Percentiles rank a stretch among this genome's conserved stretches.
Evolutionary conservation across 2,888 invertebrate genomes (phyloP).

Genomic region (Miltochrista miniata): DNA sequence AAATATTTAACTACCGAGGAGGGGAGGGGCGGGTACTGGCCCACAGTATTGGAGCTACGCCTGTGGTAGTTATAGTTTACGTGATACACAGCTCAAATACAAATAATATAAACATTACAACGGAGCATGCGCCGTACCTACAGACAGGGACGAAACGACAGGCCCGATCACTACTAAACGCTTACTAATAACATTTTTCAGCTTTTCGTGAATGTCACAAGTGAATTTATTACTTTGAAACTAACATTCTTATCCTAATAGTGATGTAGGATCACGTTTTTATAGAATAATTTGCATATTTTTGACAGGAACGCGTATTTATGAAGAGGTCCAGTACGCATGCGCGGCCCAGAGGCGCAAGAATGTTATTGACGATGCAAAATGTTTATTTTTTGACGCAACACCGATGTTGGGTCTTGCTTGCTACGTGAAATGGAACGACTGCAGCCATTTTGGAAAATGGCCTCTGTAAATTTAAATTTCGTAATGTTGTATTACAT

Average conservation of each 20-base stretch:
- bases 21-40: conserved; percentile 78
- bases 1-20: conserved; percentile 83
- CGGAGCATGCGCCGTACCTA: conserved; percentile 75
- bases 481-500: neutral
- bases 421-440: conserved; percentile 38
- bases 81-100: conserved; percentile 85
- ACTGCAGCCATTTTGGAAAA: conserved; percentile 39
- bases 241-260: conserved; percentile 58
- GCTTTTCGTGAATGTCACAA: conserved; percentile 31
- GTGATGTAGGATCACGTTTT: conserved; percentile 66
- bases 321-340: conserved; percentile 54
- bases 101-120: conserved; percentile 84
- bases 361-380: conserved; percentile 81
- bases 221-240: conserved; percentile 44
- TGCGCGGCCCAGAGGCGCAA: conserved; percentile 58
- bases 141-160: conserved; percentile 68
- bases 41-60: conserved; percentile 82
- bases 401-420: conserved; percentile 47
- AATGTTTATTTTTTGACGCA: conserved; percentile 77
- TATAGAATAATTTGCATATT: conserved; percentile 82
- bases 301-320: conserved; percentile 67
- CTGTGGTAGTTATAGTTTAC: conserved; percentile 85
- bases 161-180: conserved; percentile 30
- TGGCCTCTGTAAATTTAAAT: conserved; percentile 14
- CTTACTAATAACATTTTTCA: conserved; percentile 30